Base-by-base conservation (phyloP, 2,888 invertebrate genomes). In the Steromphala cineraria region DNA sequence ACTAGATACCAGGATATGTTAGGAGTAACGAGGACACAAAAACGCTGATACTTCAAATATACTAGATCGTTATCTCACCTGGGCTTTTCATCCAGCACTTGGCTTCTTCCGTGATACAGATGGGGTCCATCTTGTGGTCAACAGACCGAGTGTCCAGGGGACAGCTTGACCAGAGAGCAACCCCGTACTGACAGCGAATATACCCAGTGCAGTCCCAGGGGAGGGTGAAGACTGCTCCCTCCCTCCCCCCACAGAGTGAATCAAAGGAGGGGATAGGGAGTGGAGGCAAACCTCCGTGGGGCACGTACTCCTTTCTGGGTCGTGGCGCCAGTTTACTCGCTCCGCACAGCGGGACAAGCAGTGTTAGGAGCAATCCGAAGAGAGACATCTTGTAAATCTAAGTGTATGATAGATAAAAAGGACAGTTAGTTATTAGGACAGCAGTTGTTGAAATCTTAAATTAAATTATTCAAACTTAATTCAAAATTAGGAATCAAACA, bases 191-290 rank as follows among this genome's bases (percentile, higher is more conserved):
- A 76, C 76, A 76, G 15, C 76, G 76, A 31, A 76, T 19, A 31
- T 53, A 76, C 53, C 76, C 76, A 3, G 15, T 76, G 31, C 76
- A 76, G 56, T 53, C 76, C 76, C 76, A 76, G 53, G 76, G 76
- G 15, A 76, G 76, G 31, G 52, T 53, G 31, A 76, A 55, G 28
- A 55, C 19, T 10, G n/a, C 55, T 4, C 53, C 76, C 17, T 28
- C 53, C 76, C 24, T 28, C 8, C 53, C 36, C n/a, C 17, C 10
- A 19, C 76, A 76, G 31, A 76, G 53, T 2, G 24, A 24, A 31
- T 76, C 55, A 31, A 76, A 31, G n/a, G 28, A 15, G 0, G 71
- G 71, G 71, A 36, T 4, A n/a, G 71, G 71, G 19, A 71, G 36
- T 2, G n/a, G 36, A 0, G 40, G 71, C 4, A 56, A 7, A n/a